phyloP scores from a whole-genome alignment of 2,113 vertebrate genomes.

The Scortum barcoo region DNA sequence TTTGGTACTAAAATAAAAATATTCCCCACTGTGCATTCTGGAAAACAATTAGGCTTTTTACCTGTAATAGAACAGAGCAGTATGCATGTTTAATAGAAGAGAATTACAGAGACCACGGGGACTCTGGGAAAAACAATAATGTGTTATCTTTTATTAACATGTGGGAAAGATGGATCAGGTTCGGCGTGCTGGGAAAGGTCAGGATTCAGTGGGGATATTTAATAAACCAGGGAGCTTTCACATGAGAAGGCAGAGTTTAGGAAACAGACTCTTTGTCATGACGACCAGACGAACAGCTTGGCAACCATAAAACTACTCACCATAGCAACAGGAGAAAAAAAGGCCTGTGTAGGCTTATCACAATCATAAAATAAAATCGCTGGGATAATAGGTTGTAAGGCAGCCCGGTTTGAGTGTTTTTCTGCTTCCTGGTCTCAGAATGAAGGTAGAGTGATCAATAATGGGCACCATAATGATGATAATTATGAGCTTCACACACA shows the following conservation, averaged over 20 bases:
- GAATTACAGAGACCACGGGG: not conserved
- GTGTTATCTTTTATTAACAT: constrained; percentile 10
- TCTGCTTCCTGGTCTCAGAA: constrained; percentile 39
- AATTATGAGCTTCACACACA: constrained; percentile 12
- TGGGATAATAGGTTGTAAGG: constrained; percentile 42
- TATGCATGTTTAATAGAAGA: not conserved
- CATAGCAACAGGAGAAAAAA: constrained; percentile 66
- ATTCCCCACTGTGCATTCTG: not conserved
- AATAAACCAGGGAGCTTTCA: constrained; percentile 47
- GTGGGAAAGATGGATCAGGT: constrained; percentile 6
- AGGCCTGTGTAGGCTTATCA: constrained; percentile 23
- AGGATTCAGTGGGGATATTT: constrained; percentile 51
- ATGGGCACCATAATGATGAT: constrained; percentile 15
- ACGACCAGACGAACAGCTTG: constrained; percentile 46
- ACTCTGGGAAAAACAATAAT: not conserved
- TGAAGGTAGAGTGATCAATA: constrained; percentile 41
- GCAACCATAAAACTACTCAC: constrained; percentile 60
- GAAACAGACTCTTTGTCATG: constrained; percentile 43
- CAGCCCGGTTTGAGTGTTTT: constrained; percentile 4
- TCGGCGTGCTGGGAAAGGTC: constrained; percentile 37
- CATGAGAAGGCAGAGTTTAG: constrained; percentile 27
- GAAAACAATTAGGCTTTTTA: not conserved
- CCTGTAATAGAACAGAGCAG: constrained; percentile 2
- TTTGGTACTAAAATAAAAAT: not conserved
- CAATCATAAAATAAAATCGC: constrained; percentile 42